Evolutionary conservation across 1,140 invertebrate species (phyloP), one percentile per base, ranked within the genome.

Genomic region (Ceratosolen fusciceps): DNA sequence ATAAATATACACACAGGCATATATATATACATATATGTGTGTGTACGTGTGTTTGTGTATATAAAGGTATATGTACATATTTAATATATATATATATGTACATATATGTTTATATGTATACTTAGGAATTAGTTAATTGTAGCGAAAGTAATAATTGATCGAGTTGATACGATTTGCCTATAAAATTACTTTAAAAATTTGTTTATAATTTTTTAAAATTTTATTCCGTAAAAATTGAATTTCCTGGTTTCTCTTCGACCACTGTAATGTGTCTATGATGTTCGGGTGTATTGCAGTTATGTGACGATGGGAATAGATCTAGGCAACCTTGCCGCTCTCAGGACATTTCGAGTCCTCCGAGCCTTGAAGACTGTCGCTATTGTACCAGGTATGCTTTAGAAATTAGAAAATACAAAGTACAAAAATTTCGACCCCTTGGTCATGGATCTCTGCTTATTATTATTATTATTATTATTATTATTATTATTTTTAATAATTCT

Each of bases 321-420:
- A 92, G 97, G 97, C 92, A 99, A 98, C 94, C 93, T 99, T 92
- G 96, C 97, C 91, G 97, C 96, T 92, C 94, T 99, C 90, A 95
- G 98, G 95, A 99, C 98, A 90, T 99, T 99, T 94, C 95, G 98
- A 92, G 98, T 99, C 90, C 94, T 99, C 88, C 94, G 98, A 95
- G 98, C 98, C 89, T 94, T 99, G 90, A 99, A 99, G 95, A 99
- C 98, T 91, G 97, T 99, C 91, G 97, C 98, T 93, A 99, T 99
- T 93, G 95, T 99, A 91, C 98, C 98, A 94, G 98, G 98, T 99
- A 95, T 94, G 89, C 87, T 89, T 80, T 80, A 80, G 78, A 80
- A 24, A 80, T 74, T 80, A 75, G 54, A 37, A 37, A 70, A 70
- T 34, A 58, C 7, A 34, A 75, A 65, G 24, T 24, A 39, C 19